A percentile compares a stretch with the other conserved stretches of the same genome.
Evolutionary conservation across 2,888 invertebrate species (phyloP).

Genomic region (Biston betularia): DNA sequence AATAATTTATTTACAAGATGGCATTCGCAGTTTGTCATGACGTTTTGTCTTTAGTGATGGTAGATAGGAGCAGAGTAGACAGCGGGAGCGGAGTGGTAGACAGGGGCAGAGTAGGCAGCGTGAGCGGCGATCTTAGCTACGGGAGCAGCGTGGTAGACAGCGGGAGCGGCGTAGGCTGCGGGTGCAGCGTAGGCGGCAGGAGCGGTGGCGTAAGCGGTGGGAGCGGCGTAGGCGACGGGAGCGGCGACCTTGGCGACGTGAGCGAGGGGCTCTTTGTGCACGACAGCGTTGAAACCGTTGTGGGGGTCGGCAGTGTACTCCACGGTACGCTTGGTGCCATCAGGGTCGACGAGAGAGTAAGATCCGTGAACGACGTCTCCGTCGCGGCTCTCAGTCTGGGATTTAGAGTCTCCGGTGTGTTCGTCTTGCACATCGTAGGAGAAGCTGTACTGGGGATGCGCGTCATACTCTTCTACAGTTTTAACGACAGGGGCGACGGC

Average conservation of each 20-base stretch:
- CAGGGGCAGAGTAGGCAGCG: constrained; percentile 51
- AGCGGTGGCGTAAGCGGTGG: constrained; percentile 44
- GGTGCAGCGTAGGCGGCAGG: constrained; percentile 58
- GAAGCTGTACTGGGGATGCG: constrained; percentile 72
- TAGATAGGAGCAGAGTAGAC: constrained; percentile 51
- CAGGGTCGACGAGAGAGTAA: constrained; percentile 80
- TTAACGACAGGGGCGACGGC: constrained; percentile 54
- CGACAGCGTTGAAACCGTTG: constrained; percentile 84
- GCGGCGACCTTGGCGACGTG: constrained; percentile 56
- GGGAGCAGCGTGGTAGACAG: constrained; percentile 55
- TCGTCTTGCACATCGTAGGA: constrained; percentile 81
- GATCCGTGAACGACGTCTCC: constrained; percentile 83
- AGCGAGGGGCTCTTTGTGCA: constrained; percentile 74
- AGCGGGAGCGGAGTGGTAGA: constrained; percentile 54
- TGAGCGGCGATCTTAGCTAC: constrained; percentile 54
- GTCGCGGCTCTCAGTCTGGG: constrained; percentile 77
- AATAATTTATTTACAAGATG: constrained; percentile 64
- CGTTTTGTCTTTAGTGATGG: constrained; percentile 55
- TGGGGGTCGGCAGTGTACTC: constrained; percentile 82
- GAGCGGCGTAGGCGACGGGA: constrained; percentile 49
- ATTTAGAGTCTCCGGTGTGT: constrained; percentile 80
- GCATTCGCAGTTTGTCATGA: constrained; percentile 47
- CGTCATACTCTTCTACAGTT: constrained; percentile 59
- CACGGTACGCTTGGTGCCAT: constrained; percentile 80
- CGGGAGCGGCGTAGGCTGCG: constrained; percentile 46